These are phyloP conservation scores for Tragopan temminckii DNA, from an alignment of 2,797 vertebrate species.

Conservation along the genomic window DNA sequence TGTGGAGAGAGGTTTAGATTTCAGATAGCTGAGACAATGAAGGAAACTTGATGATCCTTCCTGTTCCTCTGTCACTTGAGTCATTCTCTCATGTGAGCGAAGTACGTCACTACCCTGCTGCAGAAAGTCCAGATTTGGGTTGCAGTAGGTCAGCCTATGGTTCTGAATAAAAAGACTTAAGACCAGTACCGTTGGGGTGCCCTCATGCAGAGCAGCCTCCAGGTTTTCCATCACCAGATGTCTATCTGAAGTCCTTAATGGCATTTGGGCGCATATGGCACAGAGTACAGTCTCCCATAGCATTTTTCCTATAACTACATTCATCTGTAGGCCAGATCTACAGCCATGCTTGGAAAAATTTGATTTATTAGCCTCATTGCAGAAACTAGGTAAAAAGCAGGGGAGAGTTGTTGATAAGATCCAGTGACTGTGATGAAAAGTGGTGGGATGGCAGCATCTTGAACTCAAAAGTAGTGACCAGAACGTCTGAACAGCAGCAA, in stretches of 20 bases:
- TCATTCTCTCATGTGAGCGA: not conserved
- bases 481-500: not conserved
- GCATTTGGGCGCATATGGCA: not conserved
- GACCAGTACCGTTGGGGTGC: not conserved
- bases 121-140: not conserved
- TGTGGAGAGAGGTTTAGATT: not conserved
- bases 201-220: rapidly evolving
- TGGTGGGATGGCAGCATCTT: not conserved
- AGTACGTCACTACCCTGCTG: not conserved
- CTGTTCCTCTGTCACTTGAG: not conserved
- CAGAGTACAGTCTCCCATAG: rapidly evolving
- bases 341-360: rapidly evolving
- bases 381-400: not conserved
- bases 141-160: not conserved
- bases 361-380: not conserved
- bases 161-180: not conserved
- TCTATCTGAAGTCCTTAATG: not conserved
- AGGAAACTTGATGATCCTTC: not conserved
- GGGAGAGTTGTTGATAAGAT: not conserved
- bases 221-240: rapidly evolving
- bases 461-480: not conserved
- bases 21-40: not conserved
- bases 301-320: not conserved
- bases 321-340: not conserved
- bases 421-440: not conserved